Conservation (phyloP, 1,140 invertebrate species). For the Hypothenemus hampei region DNA sequence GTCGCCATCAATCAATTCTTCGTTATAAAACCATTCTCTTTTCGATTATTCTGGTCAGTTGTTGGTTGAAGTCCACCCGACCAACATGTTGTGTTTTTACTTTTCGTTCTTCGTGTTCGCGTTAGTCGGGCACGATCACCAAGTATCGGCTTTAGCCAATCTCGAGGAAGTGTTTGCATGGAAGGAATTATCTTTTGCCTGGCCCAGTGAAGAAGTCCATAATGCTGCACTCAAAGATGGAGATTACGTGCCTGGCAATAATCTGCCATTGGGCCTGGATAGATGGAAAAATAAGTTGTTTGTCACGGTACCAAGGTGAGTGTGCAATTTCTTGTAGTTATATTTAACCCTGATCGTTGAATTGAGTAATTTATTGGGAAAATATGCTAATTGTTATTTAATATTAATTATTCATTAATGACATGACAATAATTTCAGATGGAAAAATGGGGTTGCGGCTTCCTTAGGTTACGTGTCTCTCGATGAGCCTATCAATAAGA, state of each 20-base stretch:
- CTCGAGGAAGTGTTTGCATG: conserved; percentile 60
- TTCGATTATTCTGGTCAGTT: conserved; percentile 2
- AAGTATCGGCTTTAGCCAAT: conserved; percentile 30
- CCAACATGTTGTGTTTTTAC: conserved; percentile 6
- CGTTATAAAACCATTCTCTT: conserved; percentile 16
- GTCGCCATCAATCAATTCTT: background rate
- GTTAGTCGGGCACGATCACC: too few relatives aligned
- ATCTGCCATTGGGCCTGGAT: conserved; percentile 67
- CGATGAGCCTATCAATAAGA: conserved; percentile 52
- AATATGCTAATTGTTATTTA: too few relatives aligned
- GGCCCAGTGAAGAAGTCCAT: conserved; percentile 57
- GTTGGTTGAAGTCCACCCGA: background rate
- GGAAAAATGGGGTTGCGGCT: conserved; percentile 67
- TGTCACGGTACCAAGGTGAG: conserved; percentile 62
- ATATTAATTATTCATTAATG: background rate
- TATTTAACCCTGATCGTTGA: too few relatives aligned
- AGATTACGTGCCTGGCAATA: conserved; percentile 62
- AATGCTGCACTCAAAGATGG: conserved; percentile 56
- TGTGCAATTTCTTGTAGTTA: background rate
- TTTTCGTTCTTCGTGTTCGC: too few relatives aligned
- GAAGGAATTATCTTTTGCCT: conserved; percentile 64
- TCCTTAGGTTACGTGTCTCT: conserved; percentile 63
- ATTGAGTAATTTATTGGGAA: too few relatives aligned
- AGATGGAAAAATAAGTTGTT: conserved; percentile 73
- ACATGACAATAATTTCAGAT: conserved; percentile 46